Conservation (phyloP, 1,140 invertebrate genomes). For the Dryas iulia region DNA sequence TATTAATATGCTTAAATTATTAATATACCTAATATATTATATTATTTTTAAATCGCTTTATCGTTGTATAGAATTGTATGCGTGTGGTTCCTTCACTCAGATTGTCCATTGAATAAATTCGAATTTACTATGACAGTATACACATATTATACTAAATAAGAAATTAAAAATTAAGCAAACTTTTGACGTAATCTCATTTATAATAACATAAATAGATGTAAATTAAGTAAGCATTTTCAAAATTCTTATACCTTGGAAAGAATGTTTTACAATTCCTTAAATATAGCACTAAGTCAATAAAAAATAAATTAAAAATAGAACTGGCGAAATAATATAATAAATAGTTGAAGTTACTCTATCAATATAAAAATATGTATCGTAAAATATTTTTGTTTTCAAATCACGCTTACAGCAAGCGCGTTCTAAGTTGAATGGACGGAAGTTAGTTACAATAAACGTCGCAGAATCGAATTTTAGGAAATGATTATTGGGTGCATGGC, state of each 20-base stretch:
- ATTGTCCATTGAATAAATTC: slow-evolving; percentile 24
- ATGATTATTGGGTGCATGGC: too few relatives aligned
- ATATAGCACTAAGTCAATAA: too few relatives aligned
- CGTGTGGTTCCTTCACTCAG: slow-evolving; percentile 8
- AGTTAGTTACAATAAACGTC: too few relatives aligned
- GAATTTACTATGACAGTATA: slow-evolving; percentile 29
- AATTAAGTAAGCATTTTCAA: neutral
- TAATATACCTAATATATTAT: neutral
- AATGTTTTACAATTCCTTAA: neutral
- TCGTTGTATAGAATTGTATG: neutral
- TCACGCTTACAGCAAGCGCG: too few relatives aligned
- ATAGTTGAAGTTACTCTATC: neutral
- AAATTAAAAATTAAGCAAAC: neutral
- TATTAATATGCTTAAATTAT: neutral
- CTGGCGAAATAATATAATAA: neutral
- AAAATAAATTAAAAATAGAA: neutral
- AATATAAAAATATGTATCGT: too few relatives aligned
- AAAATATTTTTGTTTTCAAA: too few relatives aligned
- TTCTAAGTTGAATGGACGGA: too few relatives aligned
- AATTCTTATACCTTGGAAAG: neutral
- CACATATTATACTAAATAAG: slow-evolving; percentile 5
- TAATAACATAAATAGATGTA: neutral
- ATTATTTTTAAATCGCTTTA: neutral
- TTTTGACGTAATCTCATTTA: neutral
- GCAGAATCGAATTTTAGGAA: too few relatives aligned